phyloP scores from a whole-genome alignment of 2,888 invertebrate species.

The Diaphora mendica region DNA sequence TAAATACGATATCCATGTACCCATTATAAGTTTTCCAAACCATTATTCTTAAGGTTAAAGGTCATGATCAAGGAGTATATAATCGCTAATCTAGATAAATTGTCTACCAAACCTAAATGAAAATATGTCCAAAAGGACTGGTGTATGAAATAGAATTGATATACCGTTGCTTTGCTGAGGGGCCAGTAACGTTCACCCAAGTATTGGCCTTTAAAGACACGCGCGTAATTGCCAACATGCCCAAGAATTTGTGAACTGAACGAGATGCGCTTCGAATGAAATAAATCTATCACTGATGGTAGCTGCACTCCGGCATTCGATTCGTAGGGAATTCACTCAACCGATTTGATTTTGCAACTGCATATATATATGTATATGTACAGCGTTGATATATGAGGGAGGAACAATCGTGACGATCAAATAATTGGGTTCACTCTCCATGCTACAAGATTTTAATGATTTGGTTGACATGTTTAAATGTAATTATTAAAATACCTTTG shows the following conservation, averaged over 20 bases:
- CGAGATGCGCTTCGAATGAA: constrained; percentile 13
- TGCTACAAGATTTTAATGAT: neutral
- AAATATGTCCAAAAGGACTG: neutral
- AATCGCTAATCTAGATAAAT: neutral
- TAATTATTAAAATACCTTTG: no score
- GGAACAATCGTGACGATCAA: neutral
- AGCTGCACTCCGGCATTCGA: constrained; percentile 10
- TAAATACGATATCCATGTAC: neutral
- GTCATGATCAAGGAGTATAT: neutral
- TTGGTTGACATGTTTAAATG: no score
- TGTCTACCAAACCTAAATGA: neutral
- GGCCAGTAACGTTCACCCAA: neutral
- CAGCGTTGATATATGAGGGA: neutral
- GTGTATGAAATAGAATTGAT: no score
- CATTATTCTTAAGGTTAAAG: neutral
- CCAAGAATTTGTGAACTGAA: constrained; percentile 30
- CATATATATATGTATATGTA: neutral
- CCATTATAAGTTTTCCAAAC: neutral
- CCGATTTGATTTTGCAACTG: constrained; percentile 2
- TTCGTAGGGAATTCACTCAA: constrained; percentile 11
- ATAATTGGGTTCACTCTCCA: neutral
- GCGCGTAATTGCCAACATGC: constrained; percentile 17
- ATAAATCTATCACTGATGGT: constrained; percentile 27
- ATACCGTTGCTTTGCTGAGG: constrained; percentile 1
- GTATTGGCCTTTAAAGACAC: constrained; percentile 11